Evolutionary conservation across 2,888 invertebrate genomes (phyloP).

Genomic region (Nasonia oneida): DNA sequence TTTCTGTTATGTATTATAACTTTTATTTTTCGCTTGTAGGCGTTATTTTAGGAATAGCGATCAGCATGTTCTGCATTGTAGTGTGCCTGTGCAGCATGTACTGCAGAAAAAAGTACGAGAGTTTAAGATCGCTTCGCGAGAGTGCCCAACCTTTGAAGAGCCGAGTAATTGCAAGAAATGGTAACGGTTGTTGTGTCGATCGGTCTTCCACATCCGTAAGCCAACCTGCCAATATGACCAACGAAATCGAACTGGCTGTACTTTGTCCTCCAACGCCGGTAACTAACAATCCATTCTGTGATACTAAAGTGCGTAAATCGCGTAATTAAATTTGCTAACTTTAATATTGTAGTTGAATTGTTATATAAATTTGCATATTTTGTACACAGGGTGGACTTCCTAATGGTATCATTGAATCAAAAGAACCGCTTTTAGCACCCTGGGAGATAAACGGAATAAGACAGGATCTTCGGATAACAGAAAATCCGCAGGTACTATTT

Average conservation of each 20-base stretch:
- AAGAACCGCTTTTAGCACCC: slow-evolving; percentile 77
- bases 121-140: slow-evolving; percentile 71
- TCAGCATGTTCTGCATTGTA: slow-evolving; percentile 77
- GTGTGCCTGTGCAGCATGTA: slow-evolving; percentile 77
- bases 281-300: slow-evolving; percentile 79
- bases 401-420: slow-evolving; percentile 74
- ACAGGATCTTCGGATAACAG: slow-evolving; percentile 82
- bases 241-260: slow-evolving; percentile 77
- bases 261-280: slow-evolving; percentile 76
- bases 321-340: not conserved
- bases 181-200: slow-evolving; percentile 75
- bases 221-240: slow-evolving; percentile 70
- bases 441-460: slow-evolving; percentile 77
- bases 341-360: not conserved
- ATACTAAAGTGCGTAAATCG: slow-evolving; percentile 81
- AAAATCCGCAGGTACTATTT: slow-evolving; percentile 83
- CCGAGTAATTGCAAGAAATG: slow-evolving; percentile 70
- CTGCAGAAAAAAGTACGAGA: slow-evolving; percentile 74
- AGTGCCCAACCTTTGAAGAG: slow-evolving; percentile 71
- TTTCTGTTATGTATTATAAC: not conserved
- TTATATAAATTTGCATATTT: slow-evolving; percentile 33
- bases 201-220: slow-evolving; percentile 67
- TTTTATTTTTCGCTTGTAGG: slow-evolving; percentile 67
- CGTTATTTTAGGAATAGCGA: slow-evolving; percentile 78
- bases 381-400: slow-evolving; percentile 46